Evolutionary conservation across 2,113 vertebrate species (phyloP), one percentile per base, ranked within the genome.

Genomic region (Megalops atlanticus): DNA sequence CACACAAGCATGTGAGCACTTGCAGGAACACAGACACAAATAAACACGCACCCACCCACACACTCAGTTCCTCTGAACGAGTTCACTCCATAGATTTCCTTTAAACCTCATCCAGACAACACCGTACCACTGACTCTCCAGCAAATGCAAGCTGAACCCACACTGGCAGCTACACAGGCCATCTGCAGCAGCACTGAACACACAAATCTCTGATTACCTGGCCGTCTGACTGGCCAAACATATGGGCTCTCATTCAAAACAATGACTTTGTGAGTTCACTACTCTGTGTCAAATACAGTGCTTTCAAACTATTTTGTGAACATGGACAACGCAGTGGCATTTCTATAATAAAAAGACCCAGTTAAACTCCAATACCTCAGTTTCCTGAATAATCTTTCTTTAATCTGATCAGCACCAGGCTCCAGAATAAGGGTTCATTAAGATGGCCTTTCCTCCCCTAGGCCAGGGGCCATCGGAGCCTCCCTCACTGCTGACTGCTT

Each of bases 61-160:
- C 2, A 64, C n/a, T 64, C n/a, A 15, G 8, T 64, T 27, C 24
- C 58, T 31, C 58, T 31, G 5, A 64, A 21, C n/a, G n/a, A n/a
- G n/a, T n/a, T n/a, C 49, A 54, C 49, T 54, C 49, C 49, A 54
- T 3, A 54, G 49, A 54, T 21, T 24, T 54, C 49, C 47, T 64
- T 64, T 31, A 64, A 27, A 64, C 58, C 18, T 21, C 49, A 21
- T 64, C 58, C 58, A 64, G 58, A 31, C 58, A 31, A 8, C 24
- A 10, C 58, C 24, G n/a, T 24, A 64, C 58, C n/a, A 64, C n/a
- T 8, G n/a, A 64, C 24, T 64, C n/a, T 6, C 21, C 58, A 31
- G n/a, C 58, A 64, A 64, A 31, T 24, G 58, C 58, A 64, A 64
- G 58, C 58, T 64, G 58, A 64, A 31, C 58, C 31, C n/a, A 64